Evolutionary conservation across 2,113 vertebrate species (phyloP).

Genomic region (Lethenteron reissneri): DNA sequence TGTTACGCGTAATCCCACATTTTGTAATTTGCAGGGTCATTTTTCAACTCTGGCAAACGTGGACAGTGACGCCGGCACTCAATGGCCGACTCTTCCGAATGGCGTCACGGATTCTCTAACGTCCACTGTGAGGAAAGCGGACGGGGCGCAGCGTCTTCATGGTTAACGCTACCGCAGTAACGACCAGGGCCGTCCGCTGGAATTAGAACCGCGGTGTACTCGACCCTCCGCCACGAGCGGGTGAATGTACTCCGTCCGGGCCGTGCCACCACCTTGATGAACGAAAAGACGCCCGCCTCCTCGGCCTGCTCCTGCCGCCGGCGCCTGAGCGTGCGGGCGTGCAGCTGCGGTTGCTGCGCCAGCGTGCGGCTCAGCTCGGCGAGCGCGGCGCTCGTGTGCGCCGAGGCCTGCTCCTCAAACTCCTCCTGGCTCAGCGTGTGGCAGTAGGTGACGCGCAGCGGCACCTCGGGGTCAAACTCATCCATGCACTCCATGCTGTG

Average conservation of each 20-base stretch:
- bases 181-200: not conserved
- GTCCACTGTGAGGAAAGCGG: not conserved
- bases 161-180: not conserved
- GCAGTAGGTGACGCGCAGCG: slow-evolving; percentile 18
- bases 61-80: not conserved
- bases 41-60: too few relatives aligned
- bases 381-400: slow-evolving; percentile 17
- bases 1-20: too few relatives aligned
- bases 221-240: too few relatives aligned
- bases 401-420: slow-evolving; percentile 19
- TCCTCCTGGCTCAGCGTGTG: slow-evolving; percentile 18
- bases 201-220: not conserved
- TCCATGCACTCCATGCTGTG: slow-evolving; percentile 18
- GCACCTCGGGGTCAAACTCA: slow-evolving; percentile 17
- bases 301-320: slow-evolving; percentile 18
- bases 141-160: not conserved
- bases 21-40: too few relatives aligned
- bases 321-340: slow-evolving; percentile 15
- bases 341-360: slow-evolving; percentile 17
- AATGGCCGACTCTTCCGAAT: not conserved
- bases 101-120: not conserved
- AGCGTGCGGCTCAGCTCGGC: slow-evolving; percentile 14
- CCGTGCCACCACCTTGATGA: slow-evolving; percentile 16
- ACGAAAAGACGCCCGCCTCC: slow-evolving; percentile 13
- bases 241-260: too few relatives aligned